A percentile compares a stretch with the other conserved stretches of the same genome.
These are phyloP conservation scores for Colletes latitarsis DNA, from an alignment of 1,140 invertebrate genomes.

Conservation along the genomic window DNA sequence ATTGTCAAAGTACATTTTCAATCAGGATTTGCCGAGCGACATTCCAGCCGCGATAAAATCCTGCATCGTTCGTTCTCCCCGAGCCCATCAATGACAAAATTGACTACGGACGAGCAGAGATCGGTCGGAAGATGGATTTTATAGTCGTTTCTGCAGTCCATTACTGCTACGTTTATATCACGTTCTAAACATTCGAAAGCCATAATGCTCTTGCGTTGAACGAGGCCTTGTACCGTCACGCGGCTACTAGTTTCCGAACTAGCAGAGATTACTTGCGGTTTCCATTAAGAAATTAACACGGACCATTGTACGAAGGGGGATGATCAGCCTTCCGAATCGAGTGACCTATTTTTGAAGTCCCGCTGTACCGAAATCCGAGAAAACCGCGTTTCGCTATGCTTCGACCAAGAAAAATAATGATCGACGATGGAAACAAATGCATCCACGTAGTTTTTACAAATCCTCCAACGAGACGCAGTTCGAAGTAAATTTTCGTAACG, in stretches of 20 bases:
- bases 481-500: no score
- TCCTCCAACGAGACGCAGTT: no score
- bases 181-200: slow-evolving; percentile 79
- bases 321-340: slow-evolving; percentile 29
- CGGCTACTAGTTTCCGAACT: slow-evolving; percentile 69
- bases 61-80: slow-evolving; percentile 9
- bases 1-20: no score
- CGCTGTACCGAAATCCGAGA: not conserved
- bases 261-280: slow-evolving; percentile 74
- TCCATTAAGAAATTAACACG: slow-evolving; percentile 65
- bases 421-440: no score
- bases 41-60: not conserved
- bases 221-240: slow-evolving; percentile 73
- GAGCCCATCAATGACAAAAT: slow-evolving; percentile 46
- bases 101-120: slow-evolving; percentile 18
- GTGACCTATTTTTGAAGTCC: slow-evolving; percentile 31
- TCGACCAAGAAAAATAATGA: not conserved
- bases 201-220: slow-evolving; percentile 75
- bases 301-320: slow-evolving; percentile 41
- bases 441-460: no score
- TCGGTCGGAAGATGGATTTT: slow-evolving; percentile 65
- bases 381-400: not conserved
- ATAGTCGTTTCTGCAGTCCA: slow-evolving; percentile 80
- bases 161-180: slow-evolving; percentile 80
- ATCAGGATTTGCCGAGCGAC: not conserved